Conservation (phyloP, 2,113 vertebrate genomes). For the Xenopus borealis region DNA sequence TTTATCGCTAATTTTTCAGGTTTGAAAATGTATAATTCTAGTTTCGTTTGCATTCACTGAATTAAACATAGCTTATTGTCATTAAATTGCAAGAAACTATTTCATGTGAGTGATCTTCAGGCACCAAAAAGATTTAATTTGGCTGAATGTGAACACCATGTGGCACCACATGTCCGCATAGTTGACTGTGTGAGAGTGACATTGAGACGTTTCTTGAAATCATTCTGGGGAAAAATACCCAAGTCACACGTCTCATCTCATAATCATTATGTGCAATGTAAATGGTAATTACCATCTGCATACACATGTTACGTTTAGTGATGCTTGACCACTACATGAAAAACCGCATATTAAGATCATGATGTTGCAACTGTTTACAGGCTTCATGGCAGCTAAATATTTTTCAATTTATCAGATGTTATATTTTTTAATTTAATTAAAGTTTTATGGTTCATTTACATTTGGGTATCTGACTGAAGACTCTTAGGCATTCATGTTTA, state of each 20-base stretch:
- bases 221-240: not conserved
- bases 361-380: not conserved
- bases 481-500: not conserved
- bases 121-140: not conserved
- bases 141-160: not conserved
- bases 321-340: not conserved
- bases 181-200: not conserved
- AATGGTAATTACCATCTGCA: not conserved
- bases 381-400: not conserved
- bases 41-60: too few species aligned
- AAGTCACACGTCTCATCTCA: not conserved
- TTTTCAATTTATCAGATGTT: not conserved
- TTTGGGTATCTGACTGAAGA: not conserved
- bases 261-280: not conserved
- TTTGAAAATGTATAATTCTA: too few species aligned
- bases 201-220: not conserved
- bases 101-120: too few species aligned
- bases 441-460: not conserved
- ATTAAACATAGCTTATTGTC: too few species aligned
- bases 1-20: too few species aligned
- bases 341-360: not conserved
- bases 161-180: not conserved
- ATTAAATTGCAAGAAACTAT: too few species aligned
- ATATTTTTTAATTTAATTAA: not conserved
- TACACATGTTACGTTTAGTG: not conserved